Evolutionary conservation across 2,888 invertebrate genomes (phyloP).

Genomic region (Melanophora roralis): DNA sequence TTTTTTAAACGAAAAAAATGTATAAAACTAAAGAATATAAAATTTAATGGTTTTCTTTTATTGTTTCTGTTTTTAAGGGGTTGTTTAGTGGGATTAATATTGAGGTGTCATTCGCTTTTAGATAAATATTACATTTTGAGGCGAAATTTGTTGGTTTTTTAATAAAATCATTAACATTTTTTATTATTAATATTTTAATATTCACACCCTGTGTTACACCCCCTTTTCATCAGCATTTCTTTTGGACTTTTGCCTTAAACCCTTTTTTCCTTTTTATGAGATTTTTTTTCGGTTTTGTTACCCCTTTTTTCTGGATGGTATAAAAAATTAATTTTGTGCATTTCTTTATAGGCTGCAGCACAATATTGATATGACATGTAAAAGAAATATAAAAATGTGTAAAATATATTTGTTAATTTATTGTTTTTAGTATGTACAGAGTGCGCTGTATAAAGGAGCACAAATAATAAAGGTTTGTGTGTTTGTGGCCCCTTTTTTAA

Average conservation of each 20-base stretch:
- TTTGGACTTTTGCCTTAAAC: background rate
- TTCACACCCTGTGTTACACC: constrained; percentile 37
- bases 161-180: constrained; percentile 26
- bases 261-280: constrained; percentile 2
- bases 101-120: background rate
- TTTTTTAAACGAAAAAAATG: background rate
- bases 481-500: no score
- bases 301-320: constrained; percentile 13
- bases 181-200: constrained; percentile 12
- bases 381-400: constrained; percentile 28
- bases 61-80: background rate
- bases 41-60: background rate
- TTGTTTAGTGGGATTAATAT: background rate
- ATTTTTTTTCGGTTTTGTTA: background rate
- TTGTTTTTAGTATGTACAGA: background rate
- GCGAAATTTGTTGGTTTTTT: constrained; percentile 33
- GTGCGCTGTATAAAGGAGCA: no score
- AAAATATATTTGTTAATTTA: constrained; percentile 24
- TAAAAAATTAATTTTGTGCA: background rate
- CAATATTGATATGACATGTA: constrained; percentile 56
- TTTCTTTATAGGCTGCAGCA: background rate
- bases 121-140: constrained; percentile 8
- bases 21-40: background rate
- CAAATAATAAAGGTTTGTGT: no score
- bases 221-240: background rate